A percentile compares a stretch with the other conserved stretches of the same genome.
Conservation (phyloP, 2,797 vertebrate genomes). For the Epinephelus awoara region DNA sequence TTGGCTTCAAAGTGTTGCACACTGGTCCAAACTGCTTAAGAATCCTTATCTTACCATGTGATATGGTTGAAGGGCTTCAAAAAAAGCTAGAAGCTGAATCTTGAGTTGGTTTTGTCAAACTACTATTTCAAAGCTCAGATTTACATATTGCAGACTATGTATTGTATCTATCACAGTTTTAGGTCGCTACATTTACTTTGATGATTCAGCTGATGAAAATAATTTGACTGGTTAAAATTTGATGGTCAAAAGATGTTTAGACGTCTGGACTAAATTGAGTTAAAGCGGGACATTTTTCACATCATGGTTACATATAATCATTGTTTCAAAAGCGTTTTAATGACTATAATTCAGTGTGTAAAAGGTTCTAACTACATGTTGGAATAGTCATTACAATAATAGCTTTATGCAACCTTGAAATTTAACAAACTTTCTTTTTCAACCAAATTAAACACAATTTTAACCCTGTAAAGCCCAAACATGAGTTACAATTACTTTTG, state of each 20-base stretch:
- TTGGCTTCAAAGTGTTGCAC: no score
- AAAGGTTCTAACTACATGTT: not conserved
- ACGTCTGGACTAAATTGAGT: not conserved
- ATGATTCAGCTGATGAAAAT: not conserved
- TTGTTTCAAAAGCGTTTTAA: not conserved
- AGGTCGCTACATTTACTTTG: not conserved
- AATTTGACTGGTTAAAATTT: not conserved
- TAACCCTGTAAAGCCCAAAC: no score
- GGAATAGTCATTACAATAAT: not conserved
- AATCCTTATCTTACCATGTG: no score
- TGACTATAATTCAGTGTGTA: not conserved
- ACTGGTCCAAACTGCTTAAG: no score
- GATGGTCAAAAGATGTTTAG: not conserved
- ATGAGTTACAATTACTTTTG: no score
- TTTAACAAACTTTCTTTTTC: not conserved
- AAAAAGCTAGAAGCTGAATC: no score
- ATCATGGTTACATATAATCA: no score
- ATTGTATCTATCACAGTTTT: not conserved
- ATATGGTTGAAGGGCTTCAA: no score
- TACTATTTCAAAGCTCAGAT: no score
- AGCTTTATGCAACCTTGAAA: not conserved
- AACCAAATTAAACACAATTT: not conserved
- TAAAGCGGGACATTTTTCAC: not conserved
- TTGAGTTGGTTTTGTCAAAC: no score
- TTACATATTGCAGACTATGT: not conserved